Conservation (phyloP, 2,888 invertebrate genomes). For the Acronicta aceris region DNA sequence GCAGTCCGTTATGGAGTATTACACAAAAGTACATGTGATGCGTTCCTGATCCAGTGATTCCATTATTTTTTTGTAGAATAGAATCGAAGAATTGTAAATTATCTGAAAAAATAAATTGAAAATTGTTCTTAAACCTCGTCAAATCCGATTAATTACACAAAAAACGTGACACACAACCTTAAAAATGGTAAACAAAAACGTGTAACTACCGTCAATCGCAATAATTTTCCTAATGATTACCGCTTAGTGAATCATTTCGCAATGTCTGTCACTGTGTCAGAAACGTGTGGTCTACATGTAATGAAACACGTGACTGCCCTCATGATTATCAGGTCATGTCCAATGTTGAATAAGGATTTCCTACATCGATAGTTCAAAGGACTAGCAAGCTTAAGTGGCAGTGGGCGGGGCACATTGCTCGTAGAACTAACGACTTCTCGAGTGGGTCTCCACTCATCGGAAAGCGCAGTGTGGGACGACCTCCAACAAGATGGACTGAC, state of each 20-base stretch:
- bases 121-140: background rate
- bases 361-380: background rate
- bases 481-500: too few relatives aligned
- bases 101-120: too few relatives aligned
- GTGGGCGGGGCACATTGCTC: too few relatives aligned
- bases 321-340: background rate
- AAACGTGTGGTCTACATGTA: slow-evolving; percentile 15
- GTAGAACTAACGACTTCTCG: too few relatives aligned
- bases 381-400: too few relatives aligned
- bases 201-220: slow-evolving; percentile 6
- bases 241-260: slow-evolving; percentile 19
- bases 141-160: slow-evolving; percentile 10
- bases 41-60: too few relatives aligned
- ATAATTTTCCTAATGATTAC: slow-evolving; percentile 14
- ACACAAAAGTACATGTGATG: too few relatives aligned
- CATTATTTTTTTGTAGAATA: too few relatives aligned
- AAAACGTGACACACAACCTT: background rate
- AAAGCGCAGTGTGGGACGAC: too few relatives aligned
- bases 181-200: slow-evolving; percentile 12
- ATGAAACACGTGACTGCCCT: slow-evolving; percentile 16
- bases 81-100: too few relatives aligned
- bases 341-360: background rate
- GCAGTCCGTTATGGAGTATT: too few relatives aligned
- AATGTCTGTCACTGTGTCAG: slow-evolving; percentile 7
- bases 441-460: too few relatives aligned